phyloP scores from a whole-genome alignment of 1,140 invertebrate genomes.

The Oscheius sp. region DNA sequence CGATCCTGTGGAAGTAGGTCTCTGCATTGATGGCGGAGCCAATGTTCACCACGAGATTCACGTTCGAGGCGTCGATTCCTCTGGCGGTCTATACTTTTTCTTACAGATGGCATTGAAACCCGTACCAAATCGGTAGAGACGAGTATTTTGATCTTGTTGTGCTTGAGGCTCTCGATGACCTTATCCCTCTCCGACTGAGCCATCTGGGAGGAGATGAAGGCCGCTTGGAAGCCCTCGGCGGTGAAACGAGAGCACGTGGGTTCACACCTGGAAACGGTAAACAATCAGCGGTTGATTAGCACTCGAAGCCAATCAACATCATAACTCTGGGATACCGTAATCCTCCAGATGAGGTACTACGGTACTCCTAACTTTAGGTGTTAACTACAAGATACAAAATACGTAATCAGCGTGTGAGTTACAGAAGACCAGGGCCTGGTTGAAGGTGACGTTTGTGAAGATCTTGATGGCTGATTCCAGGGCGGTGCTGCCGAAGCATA shows the following conservation, averaged over 20 bases:
- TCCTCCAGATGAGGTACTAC: background rate
- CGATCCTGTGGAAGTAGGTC: constrained; percentile 92
- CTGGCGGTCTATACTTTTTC: constrained; percentile 63
- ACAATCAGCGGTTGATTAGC: too few species aligned
- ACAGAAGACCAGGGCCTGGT: constrained; percentile 85
- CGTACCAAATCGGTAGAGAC: constrained; percentile 81
- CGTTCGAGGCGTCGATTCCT: constrained; percentile 84
- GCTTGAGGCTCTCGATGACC: constrained; percentile 74
- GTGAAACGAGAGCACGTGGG: constrained; percentile 73
- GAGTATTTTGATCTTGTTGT: constrained; percentile 76
- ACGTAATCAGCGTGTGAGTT: constrained; percentile 76
- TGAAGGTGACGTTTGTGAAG: constrained; percentile 73
- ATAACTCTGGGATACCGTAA: background rate
- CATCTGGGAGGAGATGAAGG: constrained; percentile 74
- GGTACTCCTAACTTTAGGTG: too few species aligned
- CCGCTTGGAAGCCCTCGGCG: constrained; percentile 71
- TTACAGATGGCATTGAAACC: constrained; percentile 12
- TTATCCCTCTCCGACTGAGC: constrained; percentile 75
- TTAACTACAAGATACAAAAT: constrained; percentile 57
- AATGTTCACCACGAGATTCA: constrained; percentile 89
- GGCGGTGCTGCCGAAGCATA: constrained; percentile 69
- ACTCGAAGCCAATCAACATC: too few species aligned
- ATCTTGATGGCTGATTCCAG: constrained; percentile 72
- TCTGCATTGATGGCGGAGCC: constrained; percentile 78
- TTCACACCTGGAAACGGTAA: constrained; percentile 63